Percentiles rank a stretch among this genome's conserved stretches.
Conservation (phyloP, 64 coral and sea anemone species). For the Trachythela sp. region DNA sequence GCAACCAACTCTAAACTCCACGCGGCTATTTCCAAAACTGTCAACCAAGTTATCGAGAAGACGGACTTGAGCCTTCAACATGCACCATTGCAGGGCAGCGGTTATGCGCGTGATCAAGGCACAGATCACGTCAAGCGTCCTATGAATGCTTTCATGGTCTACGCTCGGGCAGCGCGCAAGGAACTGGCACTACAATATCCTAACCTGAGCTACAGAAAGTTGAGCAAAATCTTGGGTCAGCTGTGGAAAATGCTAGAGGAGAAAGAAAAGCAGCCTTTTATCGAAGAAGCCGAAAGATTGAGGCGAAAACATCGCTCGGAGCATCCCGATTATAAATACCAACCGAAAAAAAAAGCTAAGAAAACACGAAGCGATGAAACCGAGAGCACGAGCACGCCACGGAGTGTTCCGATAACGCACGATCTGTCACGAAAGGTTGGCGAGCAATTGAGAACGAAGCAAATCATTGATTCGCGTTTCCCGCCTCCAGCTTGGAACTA, state of each 20-base stretch:
- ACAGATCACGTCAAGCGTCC: slow-evolving; percentile 10
- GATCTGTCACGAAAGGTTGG: slow-evolving; percentile 8
- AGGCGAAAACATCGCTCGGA: slow-evolving; percentile 1
- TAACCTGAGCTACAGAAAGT: slow-evolving; percentile 4
- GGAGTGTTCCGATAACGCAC: background rate
- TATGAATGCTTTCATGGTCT: slow-evolving; percentile 19
- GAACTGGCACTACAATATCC: background rate
- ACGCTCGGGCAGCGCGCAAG: background rate
- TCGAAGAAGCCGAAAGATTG: background rate
- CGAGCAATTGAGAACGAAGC: background rate
- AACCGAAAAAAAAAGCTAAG: slow-evolving; percentile 2
- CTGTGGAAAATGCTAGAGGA: slow-evolving; percentile 11
- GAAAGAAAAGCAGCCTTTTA: background rate
- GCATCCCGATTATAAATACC: slow-evolving; percentile 7
- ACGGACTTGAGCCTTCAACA: background rate
- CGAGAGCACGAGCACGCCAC: background rate
- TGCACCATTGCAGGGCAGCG: background rate
- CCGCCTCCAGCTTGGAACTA: background rate
- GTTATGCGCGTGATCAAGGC: background rate
- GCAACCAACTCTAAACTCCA: background rate
- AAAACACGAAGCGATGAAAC: background rate
- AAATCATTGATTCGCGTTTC: background rate
- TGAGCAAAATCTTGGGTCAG: background rate
- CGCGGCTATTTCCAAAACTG: slow-evolving; percentile 11
- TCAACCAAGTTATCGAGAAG: slow-evolving; percentile 9